These are phyloP conservation scores for Oreochromis niloticus DNA, from an alignment of 2,113 vertebrate species.

Conservation along the genomic window DNA sequence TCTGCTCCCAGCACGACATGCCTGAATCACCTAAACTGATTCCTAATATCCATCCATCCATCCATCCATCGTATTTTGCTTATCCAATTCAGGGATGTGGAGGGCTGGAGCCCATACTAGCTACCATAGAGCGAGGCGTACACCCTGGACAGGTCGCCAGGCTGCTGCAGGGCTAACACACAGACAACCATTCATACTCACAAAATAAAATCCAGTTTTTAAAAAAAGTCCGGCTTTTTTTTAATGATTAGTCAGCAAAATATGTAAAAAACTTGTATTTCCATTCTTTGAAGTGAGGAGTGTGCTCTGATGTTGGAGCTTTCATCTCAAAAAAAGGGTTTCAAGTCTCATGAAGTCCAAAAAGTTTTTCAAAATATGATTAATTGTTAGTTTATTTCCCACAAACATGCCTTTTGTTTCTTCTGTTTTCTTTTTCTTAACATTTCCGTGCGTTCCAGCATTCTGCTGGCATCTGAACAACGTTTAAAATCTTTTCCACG, in stretches of 20 bases:
- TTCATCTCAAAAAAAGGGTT: not conserved
- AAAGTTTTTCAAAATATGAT: not conserved
- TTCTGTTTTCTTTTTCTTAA: not conserved
- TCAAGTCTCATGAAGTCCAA: not conserved
- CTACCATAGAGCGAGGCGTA: not conserved
- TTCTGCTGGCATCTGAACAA: not conserved
- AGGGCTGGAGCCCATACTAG: not conserved
- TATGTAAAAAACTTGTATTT: not conserved
- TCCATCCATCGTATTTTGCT: not conserved
- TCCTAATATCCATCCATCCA: not conserved
- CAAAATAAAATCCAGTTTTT: fast-evolving
- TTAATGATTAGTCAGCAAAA: not conserved
- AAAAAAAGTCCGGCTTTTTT: not conserved
- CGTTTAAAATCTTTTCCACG: not conserved
- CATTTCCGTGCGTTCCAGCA: not conserved
- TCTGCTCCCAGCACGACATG: not conserved
- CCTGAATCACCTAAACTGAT: not conserved
- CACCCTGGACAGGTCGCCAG: not conserved
- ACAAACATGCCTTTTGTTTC: not conserved
- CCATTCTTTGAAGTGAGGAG: not conserved
- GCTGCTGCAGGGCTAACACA: not conserved
- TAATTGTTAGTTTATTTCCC: not conserved
- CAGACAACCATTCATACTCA: not conserved
- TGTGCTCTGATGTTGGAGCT: not conserved
- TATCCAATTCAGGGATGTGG: not conserved